phyloP scores from a whole-genome alignment of 2,888 invertebrate species.

The Tridacna gigas region DNA sequence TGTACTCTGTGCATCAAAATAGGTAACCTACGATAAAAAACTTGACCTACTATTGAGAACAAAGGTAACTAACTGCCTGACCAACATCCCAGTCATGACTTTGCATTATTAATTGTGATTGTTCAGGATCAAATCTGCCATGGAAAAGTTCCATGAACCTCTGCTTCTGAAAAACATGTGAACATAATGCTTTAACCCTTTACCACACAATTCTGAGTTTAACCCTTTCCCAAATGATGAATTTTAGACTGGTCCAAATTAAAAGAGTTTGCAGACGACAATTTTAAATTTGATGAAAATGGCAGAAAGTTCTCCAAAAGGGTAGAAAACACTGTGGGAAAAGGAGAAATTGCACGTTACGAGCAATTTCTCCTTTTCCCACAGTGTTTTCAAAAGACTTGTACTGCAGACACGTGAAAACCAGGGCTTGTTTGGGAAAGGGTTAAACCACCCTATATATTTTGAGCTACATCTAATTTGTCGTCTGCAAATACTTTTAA shows the following conservation, averaged over 20 bases:
- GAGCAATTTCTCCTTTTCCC: not conserved
- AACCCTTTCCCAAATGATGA: too few species aligned
- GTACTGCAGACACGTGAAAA: not conserved
- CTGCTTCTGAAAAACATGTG: constrained; percentile 29
- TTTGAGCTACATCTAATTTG: too few species aligned
- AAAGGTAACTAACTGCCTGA: constrained; percentile 4
- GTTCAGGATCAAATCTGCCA: constrained; percentile 37
- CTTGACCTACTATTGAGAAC: not conserved
- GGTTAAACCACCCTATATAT: not conserved
- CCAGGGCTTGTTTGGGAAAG: not conserved
- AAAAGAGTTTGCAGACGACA: too few species aligned
- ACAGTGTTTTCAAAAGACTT: not conserved
- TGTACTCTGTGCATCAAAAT: too few species aligned
- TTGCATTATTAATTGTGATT: constrained; percentile 30
- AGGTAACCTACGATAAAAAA: not conserved
- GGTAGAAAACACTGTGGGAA: not conserved
- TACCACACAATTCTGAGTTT: too few species aligned
- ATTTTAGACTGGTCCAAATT: too few species aligned
- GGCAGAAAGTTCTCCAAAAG: not conserved
- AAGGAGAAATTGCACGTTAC: not conserved
- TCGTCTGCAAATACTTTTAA: too few species aligned
- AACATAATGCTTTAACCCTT: too few species aligned
- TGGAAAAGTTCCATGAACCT: constrained; percentile 51
- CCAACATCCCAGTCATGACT: not conserved
- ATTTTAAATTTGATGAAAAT: too few species aligned